A percentile compares a stretch with the other conserved stretches of the same genome.
Evolutionary conservation across 2,888 invertebrate genomes (phyloP).

Genomic region (Epicampocera succincta): DNA sequence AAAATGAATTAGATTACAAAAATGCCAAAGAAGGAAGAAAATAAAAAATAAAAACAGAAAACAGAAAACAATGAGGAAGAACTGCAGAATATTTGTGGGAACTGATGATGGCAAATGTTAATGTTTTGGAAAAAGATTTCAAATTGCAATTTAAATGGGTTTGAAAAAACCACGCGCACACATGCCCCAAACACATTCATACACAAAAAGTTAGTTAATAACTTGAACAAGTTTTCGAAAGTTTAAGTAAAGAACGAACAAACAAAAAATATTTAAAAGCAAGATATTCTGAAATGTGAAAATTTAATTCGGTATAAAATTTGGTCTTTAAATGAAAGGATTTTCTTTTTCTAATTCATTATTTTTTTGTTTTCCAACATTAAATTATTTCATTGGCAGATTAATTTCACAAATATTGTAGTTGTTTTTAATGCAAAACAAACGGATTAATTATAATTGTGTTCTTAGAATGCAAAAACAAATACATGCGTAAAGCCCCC

Average conservation of each 20-base stretch:
- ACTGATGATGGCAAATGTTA: constrained; percentile 59
- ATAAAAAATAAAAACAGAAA: background rate
- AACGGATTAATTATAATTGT: constrained; percentile 36
- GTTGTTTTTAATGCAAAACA: constrained; percentile 14
- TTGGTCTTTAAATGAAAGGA: too few relatives aligned
- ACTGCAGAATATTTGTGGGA: constrained; percentile 54
- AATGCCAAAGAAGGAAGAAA: constrained; percentile 22
- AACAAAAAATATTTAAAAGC: background rate
- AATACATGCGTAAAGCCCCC: background rate
- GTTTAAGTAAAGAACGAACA: too few relatives aligned
- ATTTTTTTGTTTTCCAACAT: background rate
- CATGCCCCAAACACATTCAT: background rate
- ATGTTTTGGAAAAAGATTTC: constrained; percentile 56
- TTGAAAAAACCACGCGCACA: background rate
- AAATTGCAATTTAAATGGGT: constrained; percentile 55
- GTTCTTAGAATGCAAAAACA: constrained; percentile 2
- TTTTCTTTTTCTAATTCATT: background rate
- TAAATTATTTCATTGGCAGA: constrained; percentile 42
- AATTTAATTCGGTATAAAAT: background rate
- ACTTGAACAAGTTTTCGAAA: constrained; percentile 21
- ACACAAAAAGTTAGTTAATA: constrained; percentile 21
- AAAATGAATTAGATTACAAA: constrained; percentile 61
- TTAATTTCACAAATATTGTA: constrained; percentile 31
- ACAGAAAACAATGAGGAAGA: constrained; percentile 22
- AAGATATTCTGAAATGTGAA: background rate